Evolutionary conservation across 2,797 vertebrate species (phyloP).

Genomic region (Phaenicophaeus curvirostris): DNA sequence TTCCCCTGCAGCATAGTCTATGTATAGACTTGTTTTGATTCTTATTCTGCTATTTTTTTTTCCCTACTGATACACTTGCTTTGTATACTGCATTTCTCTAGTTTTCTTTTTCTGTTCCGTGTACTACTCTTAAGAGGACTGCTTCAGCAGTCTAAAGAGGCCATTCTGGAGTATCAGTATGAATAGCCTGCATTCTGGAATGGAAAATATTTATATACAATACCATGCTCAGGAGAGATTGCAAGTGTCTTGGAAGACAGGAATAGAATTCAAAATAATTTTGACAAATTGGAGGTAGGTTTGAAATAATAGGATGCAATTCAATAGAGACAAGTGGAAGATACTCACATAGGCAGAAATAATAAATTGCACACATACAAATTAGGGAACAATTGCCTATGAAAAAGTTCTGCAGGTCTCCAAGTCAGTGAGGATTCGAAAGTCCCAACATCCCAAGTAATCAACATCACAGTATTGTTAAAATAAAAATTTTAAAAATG

Average conservation of each 20-base stretch:
- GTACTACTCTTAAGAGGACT: not conserved
- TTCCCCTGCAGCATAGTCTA: not conserved
- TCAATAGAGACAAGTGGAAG: not conserved
- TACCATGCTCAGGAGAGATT: not conserved
- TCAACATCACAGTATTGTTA: not conserved
- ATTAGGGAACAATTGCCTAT: not conserved
- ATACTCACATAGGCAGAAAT: not conserved
- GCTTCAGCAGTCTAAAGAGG: not conserved
- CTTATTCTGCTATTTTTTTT: not conserved
- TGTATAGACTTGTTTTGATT: not conserved
- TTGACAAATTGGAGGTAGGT: not conserved
- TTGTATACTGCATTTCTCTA: not conserved
- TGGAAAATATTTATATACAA: not conserved
- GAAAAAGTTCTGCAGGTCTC: not conserved
- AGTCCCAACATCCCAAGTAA: not conserved
- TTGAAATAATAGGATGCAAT: not conserved
- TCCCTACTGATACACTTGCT: rapidly evolving
- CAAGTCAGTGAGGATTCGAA: not conserved
- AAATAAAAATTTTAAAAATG: not conserved
- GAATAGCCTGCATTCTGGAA: not conserved
- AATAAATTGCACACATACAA: not conserved
- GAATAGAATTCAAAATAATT: not conserved
- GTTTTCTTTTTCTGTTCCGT: not conserved
- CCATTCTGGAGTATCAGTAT: not conserved
- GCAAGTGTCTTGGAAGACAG: not conserved